phyloP scores from a whole-genome alignment of 2,888 invertebrate genomes.

The Mythimna albipuncta region DNA sequence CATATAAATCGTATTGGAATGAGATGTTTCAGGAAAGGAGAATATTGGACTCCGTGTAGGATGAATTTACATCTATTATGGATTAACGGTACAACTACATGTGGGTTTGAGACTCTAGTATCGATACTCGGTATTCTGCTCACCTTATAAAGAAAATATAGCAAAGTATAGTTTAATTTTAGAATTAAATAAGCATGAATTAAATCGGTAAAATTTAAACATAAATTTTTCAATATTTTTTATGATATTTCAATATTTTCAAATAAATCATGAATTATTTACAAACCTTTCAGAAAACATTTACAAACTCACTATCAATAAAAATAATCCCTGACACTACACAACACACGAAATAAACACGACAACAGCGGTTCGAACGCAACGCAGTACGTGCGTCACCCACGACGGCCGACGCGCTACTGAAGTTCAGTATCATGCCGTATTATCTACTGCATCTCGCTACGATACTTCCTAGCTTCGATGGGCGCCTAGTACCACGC shows the following conservation, averaged over 20 bases:
- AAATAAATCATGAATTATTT: background rate
- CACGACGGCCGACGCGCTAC: slow-evolving; percentile 82
- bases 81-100: background rate
- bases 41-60: background rate
- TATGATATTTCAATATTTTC: background rate
- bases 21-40: slow-evolving; percentile 6
- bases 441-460: slow-evolving; percentile 80
- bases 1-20: slow-evolving; percentile 21
- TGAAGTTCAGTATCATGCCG: slow-evolving; percentile 75
- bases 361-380: slow-evolving; percentile 52
- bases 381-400: slow-evolving; percentile 75
- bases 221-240: background rate
- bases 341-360: slow-evolving; percentile 68
- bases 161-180: background rate
- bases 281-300: slow-evolving; percentile 71
- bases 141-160: background rate
- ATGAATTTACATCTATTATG: slow-evolving; percentile 7
- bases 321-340: slow-evolving; percentile 60
- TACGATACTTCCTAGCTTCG: slow-evolving; percentile 70
- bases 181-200: background rate
- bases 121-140: slow-evolving; percentile 13
- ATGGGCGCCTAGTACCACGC: slow-evolving; percentile 79
- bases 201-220: background rate
- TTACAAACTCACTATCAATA: slow-evolving; percentile 54
- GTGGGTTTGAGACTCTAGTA: slow-evolving; percentile 23